Conservation (phyloP, 2,113 vertebrate species). For the Orientallactaga bullata region DNA sequence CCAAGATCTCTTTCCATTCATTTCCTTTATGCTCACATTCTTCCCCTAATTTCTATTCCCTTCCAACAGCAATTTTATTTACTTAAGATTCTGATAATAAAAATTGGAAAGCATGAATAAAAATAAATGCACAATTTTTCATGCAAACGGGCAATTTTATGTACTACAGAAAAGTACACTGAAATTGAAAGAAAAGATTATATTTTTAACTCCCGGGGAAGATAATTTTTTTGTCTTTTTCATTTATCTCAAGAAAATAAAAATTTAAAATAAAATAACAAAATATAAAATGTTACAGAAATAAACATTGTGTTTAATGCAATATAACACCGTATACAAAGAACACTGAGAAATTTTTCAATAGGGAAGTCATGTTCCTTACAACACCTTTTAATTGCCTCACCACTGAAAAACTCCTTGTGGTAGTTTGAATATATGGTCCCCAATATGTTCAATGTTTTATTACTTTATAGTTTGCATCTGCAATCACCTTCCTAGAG, state of each 20-base stretch:
- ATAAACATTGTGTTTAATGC: not conserved
- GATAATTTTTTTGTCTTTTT: not conserved
- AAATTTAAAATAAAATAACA: no score
- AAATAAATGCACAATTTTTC: conserved; percentile 35
- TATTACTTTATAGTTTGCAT: no score
- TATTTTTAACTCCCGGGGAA: not conserved
- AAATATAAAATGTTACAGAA: not conserved
- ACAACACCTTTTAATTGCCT: not conserved
- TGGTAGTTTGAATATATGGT: no score
- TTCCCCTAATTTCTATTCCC: not conserved
- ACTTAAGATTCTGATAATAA: conserved; percentile 29
- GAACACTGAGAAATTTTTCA: not conserved
- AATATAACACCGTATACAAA: not conserved
- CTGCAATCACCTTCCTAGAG: no score
- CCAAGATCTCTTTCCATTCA: not conserved
- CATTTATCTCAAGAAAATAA: conserved; percentile 25
- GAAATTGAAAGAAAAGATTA: conserved; percentile 11
- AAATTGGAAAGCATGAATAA: conserved; percentile 38
- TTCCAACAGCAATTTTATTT: conserved; percentile 3
- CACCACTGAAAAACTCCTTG: not conserved
- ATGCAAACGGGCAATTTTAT: conserved; percentile 30
- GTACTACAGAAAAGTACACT: conserved; percentile 25
- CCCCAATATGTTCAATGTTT: no score
- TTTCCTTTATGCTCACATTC: not conserved
- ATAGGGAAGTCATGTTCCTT: not conserved